phyloP scores from a whole-genome alignment of 2,797 vertebrate genomes.

The Rhinatrema bivittatum region DNA sequence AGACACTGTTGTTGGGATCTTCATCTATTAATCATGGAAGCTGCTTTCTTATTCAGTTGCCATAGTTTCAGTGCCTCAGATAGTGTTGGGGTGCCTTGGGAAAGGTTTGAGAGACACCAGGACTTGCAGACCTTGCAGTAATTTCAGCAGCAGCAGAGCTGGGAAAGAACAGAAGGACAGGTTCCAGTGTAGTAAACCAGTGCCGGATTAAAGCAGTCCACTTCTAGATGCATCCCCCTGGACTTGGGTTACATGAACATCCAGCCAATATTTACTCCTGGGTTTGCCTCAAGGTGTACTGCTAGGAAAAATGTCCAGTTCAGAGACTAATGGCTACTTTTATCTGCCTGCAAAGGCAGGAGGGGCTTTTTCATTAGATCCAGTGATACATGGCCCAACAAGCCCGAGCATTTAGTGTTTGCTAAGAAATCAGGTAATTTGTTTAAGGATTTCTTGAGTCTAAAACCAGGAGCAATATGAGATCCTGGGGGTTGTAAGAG shows the following conservation, averaged over 20 bases:
- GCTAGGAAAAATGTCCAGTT: conserved; percentile 20
- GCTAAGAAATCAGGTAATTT: conserved; percentile 26
- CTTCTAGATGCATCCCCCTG: conserved; percentile 52
- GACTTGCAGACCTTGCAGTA: conserved; percentile 60
- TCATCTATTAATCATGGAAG: conserved; percentile 99
- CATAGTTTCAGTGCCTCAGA: conserved; percentile 97
- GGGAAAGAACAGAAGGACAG: conserved; percentile 39
- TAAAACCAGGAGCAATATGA: conserved; percentile 9
- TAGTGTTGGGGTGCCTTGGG: conserved; percentile 86
- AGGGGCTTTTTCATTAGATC: conserved; percentile 29
- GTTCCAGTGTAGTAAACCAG: conserved; percentile 45
- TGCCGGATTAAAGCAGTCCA: conserved; percentile 48
- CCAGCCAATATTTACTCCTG: conserved; percentile 48
- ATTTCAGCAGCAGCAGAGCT: conserved; percentile 50
- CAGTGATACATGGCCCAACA: conserved; percentile 27
- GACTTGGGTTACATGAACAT: conserved; percentile 57
- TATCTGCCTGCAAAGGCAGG: conserved; percentile 15
- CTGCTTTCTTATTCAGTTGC: conserved; percentile 96
- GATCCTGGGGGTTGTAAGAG: conserved; percentile 6
- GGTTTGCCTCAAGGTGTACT: conserved; percentile 40
- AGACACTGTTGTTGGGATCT: conserved; percentile 79
- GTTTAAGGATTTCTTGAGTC: conserved; percentile 17
- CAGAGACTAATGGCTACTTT: conserved; percentile 40
- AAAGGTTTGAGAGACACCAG: conserved; percentile 62
- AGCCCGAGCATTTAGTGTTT: conserved; percentile 29